These are phyloP conservation scores for Lutjanus erythropterus DNA, from an alignment of 2,113 vertebrate genomes.

Conservation along the genomic window DNA sequence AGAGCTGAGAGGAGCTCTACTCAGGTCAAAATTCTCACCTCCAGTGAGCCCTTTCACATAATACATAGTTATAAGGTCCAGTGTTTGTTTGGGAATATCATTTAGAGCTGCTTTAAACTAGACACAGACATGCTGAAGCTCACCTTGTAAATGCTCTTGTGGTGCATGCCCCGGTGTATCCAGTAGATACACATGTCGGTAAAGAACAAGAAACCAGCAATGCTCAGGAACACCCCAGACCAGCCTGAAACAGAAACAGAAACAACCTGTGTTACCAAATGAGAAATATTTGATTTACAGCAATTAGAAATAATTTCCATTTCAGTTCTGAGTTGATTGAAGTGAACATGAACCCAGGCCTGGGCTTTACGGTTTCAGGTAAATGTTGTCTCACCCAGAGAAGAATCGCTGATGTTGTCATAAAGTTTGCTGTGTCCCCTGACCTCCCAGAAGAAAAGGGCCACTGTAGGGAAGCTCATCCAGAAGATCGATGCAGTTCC, in stretches of 20 bases:
- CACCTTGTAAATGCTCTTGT: constrained; percentile 93
- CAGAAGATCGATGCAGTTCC: constrained; percentile 87
- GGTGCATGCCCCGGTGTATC: constrained; percentile 94
- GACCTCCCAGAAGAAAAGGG: constrained; percentile 91
- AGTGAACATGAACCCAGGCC: background rate
- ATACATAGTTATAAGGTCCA: background rate
- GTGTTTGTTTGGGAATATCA: background rate
- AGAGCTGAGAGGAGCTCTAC: background rate
- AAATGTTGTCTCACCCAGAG: constrained; percentile 83
- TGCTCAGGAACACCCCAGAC: constrained; percentile 87
- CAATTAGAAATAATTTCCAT: background rate
- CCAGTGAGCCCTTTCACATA: background rate
- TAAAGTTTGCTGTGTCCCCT: constrained; percentile 94
- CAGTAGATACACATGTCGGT: constrained; percentile 97
- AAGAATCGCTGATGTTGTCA: constrained; percentile 85
- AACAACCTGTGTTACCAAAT: background rate
- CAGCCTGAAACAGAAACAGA: constrained; percentile 84
- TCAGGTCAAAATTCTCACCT: background rate
- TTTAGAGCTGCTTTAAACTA: background rate
- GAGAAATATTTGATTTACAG: background rate
- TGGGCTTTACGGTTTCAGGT: background rate
- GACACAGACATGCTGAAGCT: background rate
- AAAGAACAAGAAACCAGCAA: constrained; percentile 94
- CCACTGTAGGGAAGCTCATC: constrained; percentile 92
- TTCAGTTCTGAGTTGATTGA: background rate